Conservation (phyloP, 2,113 vertebrate genomes). For the Tylochromis polylepis region DNA sequence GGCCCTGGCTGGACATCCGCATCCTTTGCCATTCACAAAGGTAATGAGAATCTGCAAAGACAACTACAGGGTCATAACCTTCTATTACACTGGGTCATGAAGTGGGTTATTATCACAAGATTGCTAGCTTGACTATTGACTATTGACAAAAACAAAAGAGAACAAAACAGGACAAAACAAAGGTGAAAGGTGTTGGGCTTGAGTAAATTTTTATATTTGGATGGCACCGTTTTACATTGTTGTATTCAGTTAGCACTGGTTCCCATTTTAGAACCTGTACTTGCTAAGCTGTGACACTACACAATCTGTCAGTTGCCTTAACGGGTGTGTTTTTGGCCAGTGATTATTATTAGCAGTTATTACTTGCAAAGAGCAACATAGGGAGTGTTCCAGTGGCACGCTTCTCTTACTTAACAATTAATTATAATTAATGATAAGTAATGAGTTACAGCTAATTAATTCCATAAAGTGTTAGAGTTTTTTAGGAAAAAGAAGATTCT, state of each 20-base stretch:
- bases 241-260: neutral
- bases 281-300: neutral
- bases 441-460: neutral
- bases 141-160: neutral
- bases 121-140: neutral
- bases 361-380: neutral
- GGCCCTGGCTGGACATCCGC: constrained; percentile 78
- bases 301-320: neutral
- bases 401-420: too few species aligned
- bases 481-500: neutral
- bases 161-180: neutral
- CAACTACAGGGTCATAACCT: neutral
- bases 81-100: neutral
- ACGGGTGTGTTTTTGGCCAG: neutral
- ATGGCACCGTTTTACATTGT: neutral
- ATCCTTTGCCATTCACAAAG: constrained; percentile 63
- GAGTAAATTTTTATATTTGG: neutral
- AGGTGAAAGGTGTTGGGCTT: neutral
- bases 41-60: constrained; percentile 32
- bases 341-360: neutral
- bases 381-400: neutral
- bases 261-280: neutral
- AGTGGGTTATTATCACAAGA: neutral
- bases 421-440: neutral
- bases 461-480: neutral